Evolutionary conservation across 2,888 invertebrate genomes (phyloP).

Genomic region (Tipula confusa): DNA sequence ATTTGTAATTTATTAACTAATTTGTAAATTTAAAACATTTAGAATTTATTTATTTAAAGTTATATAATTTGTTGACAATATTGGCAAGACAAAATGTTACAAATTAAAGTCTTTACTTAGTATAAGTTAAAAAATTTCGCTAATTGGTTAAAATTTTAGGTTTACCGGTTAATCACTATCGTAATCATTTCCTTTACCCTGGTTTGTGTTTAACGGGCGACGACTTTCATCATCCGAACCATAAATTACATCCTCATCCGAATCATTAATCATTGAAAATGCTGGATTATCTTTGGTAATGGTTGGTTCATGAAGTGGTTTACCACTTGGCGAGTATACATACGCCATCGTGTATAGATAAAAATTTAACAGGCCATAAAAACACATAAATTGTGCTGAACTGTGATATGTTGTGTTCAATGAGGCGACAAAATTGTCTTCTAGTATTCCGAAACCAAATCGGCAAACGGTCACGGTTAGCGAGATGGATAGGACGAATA

Average conservation of each 20-base stretch:
- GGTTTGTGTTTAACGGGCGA: slow-evolving; percentile 68
- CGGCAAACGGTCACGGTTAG: slow-evolving; percentile 71
- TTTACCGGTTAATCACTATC: slow-evolving; percentile 59
- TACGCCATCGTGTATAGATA: slow-evolving; percentile 92
- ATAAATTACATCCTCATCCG: slow-evolving; percentile 94
- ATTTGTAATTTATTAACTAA: not conserved
- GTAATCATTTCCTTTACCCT: slow-evolving; percentile 57
- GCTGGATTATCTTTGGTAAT: slow-evolving; percentile 97
- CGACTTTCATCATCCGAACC: slow-evolving; percentile 87
- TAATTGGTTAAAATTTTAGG: not conserved
- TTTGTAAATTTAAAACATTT: slow-evolving; percentile 20
- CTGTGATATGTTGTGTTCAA: slow-evolving; percentile 83
- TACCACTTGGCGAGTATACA: slow-evolving; percentile 83
- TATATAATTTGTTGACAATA: not conserved
- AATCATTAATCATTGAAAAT: slow-evolving; percentile 96
- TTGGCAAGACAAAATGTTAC: slow-evolving; percentile 6
- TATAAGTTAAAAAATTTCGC: not conserved
- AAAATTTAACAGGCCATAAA: slow-evolving; percentile 90
- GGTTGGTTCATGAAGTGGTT: slow-evolving; percentile 76
- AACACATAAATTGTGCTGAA: slow-evolving; percentile 92
- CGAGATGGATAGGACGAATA: slow-evolving; percentile 71
- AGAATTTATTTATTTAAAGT: not conserved
- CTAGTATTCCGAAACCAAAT: slow-evolving; percentile 84
- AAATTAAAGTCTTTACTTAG: not conserved
- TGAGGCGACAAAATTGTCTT: slow-evolving; percentile 91